Conservation (phyloP, 2,113 vertebrate genomes). For the Stercorarius parasiticus region DNA sequence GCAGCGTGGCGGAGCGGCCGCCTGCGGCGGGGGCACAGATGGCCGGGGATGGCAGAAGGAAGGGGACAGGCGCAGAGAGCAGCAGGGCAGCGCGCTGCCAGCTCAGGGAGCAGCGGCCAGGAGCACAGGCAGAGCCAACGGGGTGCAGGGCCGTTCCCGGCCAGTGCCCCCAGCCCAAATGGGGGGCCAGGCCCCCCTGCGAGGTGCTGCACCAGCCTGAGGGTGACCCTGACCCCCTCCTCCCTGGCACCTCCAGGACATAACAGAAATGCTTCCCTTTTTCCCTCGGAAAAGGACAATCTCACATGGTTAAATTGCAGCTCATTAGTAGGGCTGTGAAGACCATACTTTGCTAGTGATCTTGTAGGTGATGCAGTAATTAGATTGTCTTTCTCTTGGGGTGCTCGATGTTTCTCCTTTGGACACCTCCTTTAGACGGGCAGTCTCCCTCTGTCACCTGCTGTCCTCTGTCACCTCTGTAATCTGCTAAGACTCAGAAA, state of each 20-base stretch:
- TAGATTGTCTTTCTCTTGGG: neutral
- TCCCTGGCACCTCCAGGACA: neutral
- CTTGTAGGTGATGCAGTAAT: neutral
- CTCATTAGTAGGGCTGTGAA: neutral
- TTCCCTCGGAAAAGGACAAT: neutral
- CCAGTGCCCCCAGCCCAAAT: fast-evolving
- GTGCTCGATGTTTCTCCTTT: neutral
- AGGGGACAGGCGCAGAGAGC: neutral
- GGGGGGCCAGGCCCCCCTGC: neutral
- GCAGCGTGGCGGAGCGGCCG: neutral
- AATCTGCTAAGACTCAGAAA: neutral
- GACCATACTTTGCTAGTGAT: neutral
- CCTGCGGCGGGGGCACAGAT: neutral
- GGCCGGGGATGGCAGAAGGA: constrained; percentile 10
- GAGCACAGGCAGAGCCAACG: neutral
- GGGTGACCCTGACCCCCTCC: neutral
- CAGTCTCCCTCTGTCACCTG: neutral
- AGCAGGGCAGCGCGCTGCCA: neutral
- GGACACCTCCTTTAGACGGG: neutral
- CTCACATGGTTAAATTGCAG: neutral
- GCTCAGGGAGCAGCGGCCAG: neutral
- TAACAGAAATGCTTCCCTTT: fast-evolving
- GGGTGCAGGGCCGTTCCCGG: neutral
- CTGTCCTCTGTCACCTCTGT: neutral
- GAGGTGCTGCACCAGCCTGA: fast-evolving